Evolutionary conservation across 2,113 vertebrate genomes (phyloP).

Genomic region (Mirounga angustirostris): DNA sequence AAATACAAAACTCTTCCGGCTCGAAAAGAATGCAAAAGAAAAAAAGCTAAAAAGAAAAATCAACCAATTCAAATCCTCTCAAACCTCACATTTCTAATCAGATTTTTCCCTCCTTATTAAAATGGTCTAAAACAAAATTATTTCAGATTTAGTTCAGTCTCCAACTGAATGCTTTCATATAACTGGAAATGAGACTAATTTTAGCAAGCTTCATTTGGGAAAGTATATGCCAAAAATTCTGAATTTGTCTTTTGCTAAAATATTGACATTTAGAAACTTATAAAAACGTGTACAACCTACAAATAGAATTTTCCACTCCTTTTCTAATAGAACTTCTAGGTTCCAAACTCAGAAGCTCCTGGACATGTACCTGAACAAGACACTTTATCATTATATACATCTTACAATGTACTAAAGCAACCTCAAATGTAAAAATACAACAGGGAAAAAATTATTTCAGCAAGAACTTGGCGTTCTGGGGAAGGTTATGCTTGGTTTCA

Average conservation of each 20-base stretch:
- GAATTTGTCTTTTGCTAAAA: background rate
- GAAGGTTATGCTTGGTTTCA: slow-evolving; percentile 20
- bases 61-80: background rate
- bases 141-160: slow-evolving; percentile 42
- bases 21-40: background rate
- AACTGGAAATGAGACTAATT: slow-evolving; percentile 53
- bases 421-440: slow-evolving; percentile 12
- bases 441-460: slow-evolving; percentile 3
- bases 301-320: background rate
- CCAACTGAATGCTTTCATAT: slow-evolving; percentile 7
- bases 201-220: slow-evolving; percentile 54
- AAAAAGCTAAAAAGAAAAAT: background rate
- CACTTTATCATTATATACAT: background rate
- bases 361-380: background rate
- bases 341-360: background rate
- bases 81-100: slow-evolving; percentile 43
- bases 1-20: slow-evolving; percentile 11
- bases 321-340: background rate
- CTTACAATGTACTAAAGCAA: slow-evolving; percentile 9
- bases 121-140: slow-evolving; percentile 52
- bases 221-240: slow-evolving; percentile 44
- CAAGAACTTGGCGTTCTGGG: background rate
- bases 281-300: background rate
- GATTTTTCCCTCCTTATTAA: slow-evolving; percentile 18
- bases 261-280: background rate